These are phyloP conservation scores for Clytia hemisphaerica DNA, from an alignment of 30 jellyfish, hydroid and myxozoan genomes.

Conservation along the genomic window DNA sequence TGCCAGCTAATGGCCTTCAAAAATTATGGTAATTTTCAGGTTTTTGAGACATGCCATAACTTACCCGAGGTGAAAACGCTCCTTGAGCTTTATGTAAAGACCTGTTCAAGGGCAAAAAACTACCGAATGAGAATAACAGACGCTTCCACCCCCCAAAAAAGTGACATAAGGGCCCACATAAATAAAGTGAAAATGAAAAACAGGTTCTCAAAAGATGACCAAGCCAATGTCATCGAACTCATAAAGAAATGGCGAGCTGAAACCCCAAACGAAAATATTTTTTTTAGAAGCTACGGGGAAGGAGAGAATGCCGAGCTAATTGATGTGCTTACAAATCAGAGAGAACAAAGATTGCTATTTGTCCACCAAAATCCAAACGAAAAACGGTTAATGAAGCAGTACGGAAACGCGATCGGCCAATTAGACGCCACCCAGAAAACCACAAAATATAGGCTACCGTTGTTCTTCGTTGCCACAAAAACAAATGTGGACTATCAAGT, in stretches of 20 bases:
- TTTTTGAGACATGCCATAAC: too few species aligned
- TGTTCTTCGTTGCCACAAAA: slow-evolving; percentile 9
- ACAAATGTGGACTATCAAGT: too few species aligned
- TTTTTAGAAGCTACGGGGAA: not conserved
- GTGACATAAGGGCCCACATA: slow-evolving; percentile 1
- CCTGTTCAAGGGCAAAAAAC: too few species aligned
- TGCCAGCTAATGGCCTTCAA: too few species aligned
- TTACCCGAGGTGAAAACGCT: too few species aligned
- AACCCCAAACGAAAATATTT: not conserved
- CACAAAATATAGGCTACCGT: not conserved
- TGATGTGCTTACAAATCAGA: too few species aligned
- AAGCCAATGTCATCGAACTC: slow-evolving; percentile 4
- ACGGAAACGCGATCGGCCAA: not conserved
- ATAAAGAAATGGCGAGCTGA: slow-evolving; percentile 12
- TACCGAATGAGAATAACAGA: not conserved
- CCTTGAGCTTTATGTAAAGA: not conserved
- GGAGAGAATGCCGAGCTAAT: too few species aligned
- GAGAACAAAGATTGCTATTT: not conserved
- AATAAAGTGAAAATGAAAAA: not conserved
- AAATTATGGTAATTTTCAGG: too few species aligned
- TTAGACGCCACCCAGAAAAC: slow-evolving; percentile 9
- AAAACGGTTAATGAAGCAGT: not conserved
- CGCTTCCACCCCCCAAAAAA: slow-evolving; percentile 6
- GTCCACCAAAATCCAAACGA: not conserved
- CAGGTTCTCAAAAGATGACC: slow-evolving; percentile 14